Evolutionary conservation across 1,140 invertebrate species (phyloP).

Genomic region (Drosophila sp.): DNA sequence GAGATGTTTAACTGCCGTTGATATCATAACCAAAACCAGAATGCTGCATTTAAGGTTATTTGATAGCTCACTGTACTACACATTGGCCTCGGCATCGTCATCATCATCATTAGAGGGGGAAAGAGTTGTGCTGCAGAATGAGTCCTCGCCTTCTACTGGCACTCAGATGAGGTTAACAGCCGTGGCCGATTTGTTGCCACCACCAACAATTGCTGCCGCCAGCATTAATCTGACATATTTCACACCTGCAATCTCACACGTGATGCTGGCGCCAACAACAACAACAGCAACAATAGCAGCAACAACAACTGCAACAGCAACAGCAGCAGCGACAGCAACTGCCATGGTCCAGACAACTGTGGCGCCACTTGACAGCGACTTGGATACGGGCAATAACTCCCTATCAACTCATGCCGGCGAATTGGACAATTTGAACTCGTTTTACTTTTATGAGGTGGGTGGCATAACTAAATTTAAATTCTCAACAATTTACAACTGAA

Average conservation of each 20-base stretch:
- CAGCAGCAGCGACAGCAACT: constrained; percentile 7
- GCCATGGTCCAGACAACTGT: constrained; percentile 57
- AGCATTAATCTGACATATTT: constrained; percentile 73
- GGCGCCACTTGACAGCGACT: constrained; percentile 52
- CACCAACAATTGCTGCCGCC: constrained; percentile 25
- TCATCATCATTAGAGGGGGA: background rate
- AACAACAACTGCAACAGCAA: constrained; percentile 19
- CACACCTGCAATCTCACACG: constrained; percentile 75
- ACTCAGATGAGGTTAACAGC: constrained; percentile 36
- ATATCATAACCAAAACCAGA: constrained; percentile 10
- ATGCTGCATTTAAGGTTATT: constrained; percentile 72
- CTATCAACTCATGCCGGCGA: constrained; percentile 48
- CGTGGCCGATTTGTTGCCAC: constrained; percentile 11
- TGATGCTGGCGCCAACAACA: constrained; percentile 67
- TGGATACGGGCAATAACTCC: constrained; percentile 45
- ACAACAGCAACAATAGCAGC: constrained; percentile 26
- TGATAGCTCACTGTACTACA: constrained; percentile 65
- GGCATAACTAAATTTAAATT: constrained; percentile 6
- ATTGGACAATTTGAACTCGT: constrained; percentile 74
- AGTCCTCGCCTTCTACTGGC: constrained; percentile 39
- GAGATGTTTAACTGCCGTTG: constrained; percentile 24
- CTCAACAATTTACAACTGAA: constrained; percentile 15
- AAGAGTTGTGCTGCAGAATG: constrained; percentile 16
- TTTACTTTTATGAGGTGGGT: constrained; percentile 78
- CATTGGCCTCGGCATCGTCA: constrained; percentile 50